These are phyloP conservation scores for Meriones psammophilus DNA, from an alignment of 2,797 vertebrate genomes.

Conservation along the genomic window DNA sequence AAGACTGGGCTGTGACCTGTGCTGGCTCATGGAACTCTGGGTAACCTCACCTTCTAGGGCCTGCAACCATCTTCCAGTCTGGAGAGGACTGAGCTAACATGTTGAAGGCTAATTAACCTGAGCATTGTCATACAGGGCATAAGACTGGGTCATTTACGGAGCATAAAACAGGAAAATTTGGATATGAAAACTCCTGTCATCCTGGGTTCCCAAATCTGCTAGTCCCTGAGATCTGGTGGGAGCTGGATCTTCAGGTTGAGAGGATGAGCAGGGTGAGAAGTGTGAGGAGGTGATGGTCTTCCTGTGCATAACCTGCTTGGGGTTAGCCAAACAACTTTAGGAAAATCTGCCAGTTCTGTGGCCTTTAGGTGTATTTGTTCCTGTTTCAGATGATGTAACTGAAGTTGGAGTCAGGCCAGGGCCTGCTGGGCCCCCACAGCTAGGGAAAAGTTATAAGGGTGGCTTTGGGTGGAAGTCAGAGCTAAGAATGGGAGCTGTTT, in stretches of 20 bases:
- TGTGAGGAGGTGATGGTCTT: background rate
- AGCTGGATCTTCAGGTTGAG: background rate
- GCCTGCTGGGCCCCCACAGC: background rate
- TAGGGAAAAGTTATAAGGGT: background rate
- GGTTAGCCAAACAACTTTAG: background rate
- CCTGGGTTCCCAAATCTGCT: background rate
- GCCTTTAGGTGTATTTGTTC: background rate
- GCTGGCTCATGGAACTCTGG: background rate
- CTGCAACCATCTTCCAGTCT: background rate
- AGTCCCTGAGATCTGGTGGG: background rate
- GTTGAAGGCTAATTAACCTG: slow-evolving; percentile 75
- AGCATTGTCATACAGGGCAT: slow-evolving; percentile 13
- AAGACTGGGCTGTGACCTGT: background rate
- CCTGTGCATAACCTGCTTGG: background rate
- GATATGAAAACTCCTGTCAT: slow-evolving; percentile 34
- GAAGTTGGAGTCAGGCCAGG: background rate
- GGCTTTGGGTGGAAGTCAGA: background rate
- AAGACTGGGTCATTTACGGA: background rate
- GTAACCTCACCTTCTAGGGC: background rate
- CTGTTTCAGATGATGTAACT: background rate
- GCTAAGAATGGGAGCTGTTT: background rate
- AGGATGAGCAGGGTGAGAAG: background rate
- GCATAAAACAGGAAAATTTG: slow-evolving; percentile 18
- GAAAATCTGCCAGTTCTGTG: background rate
- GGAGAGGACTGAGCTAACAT: background rate